Conservation (phyloP, 2,888 invertebrate species). For the Epicampocera succincta region DNA sequence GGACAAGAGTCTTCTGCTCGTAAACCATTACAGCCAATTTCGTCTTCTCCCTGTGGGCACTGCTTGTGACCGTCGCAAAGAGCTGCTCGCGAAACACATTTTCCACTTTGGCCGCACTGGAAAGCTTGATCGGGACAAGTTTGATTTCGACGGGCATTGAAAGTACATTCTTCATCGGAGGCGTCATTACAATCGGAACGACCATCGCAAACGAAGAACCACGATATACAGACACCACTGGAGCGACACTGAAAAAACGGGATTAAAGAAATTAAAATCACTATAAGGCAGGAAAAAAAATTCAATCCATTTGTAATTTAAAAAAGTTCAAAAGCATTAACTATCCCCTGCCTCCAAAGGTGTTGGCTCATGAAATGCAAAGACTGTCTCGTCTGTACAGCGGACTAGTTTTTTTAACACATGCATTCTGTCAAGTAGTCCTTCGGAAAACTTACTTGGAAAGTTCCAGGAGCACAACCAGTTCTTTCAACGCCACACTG, state of each 20-base stretch:
- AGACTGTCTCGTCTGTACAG: no score
- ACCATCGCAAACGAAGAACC: conserved; percentile 94
- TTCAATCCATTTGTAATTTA: not conserved
- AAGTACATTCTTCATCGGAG: conserved; percentile 91
- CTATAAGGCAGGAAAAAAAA: not conserved
- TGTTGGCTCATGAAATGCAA: no score
- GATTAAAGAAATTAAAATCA: not conserved
- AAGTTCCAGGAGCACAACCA: conserved; percentile 92
- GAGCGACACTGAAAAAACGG: conserved; percentile 86
- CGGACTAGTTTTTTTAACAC: no score
- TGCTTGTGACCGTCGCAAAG: conserved; percentile 91
- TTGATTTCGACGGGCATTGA: conserved; percentile 79
- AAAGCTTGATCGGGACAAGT: conserved; percentile 88
- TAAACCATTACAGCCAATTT: conserved; percentile 85
- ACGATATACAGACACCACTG: conserved; percentile 92
- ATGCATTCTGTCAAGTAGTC: no score
- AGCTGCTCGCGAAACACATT: conserved; percentile 89
- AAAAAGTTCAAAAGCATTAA: no score
- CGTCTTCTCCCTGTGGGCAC: conserved; percentile 90
- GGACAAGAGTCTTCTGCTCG: conserved; percentile 85
- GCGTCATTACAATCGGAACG: conserved; percentile 92
- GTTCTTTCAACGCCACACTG: conserved; percentile 87
- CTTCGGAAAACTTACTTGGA: conserved; percentile 85
- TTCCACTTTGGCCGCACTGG: conserved; percentile 86
- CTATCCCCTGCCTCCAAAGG: no score